Evolutionary conservation across 2,113 vertebrate species (phyloP).

Genomic region (Indri indri): DNA sequence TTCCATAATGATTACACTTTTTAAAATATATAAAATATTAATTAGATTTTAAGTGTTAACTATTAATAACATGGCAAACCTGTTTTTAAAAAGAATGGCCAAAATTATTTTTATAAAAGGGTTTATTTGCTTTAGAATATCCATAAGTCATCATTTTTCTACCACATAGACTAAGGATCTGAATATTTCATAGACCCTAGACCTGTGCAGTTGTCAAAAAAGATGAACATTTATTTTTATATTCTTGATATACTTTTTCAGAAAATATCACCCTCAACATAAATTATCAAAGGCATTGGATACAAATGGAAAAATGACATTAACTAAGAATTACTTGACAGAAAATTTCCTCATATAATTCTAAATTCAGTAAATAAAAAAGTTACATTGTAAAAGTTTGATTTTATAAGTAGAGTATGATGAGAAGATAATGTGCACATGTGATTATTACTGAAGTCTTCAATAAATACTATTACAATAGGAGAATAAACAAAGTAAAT

Average conservation of each 20-base stretch:
- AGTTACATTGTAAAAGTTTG: neutral
- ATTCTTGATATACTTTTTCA: neutral
- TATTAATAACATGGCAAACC: neutral
- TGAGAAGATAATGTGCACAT: neutral
- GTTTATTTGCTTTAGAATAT: neutral
- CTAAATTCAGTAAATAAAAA: slow-evolving; percentile 24
- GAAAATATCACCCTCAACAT: neutral
- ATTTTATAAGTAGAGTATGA: neutral
- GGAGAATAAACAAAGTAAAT: neutral
- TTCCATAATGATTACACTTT: neutral
- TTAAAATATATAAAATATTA: neutral
- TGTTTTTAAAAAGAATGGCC: neutral
- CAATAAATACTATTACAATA: neutral
- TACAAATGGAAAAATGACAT: neutral
- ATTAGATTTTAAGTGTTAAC: neutral
- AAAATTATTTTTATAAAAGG: slow-evolving; percentile 10
- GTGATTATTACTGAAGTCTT: neutral
- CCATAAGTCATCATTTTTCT: neutral
- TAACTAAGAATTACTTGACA: neutral
- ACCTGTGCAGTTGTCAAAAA: neutral
- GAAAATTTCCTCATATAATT: slow-evolving; percentile 14
- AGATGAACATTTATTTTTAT: neutral
- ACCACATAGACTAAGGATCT: neutral
- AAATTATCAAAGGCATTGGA: slow-evolving; percentile 20
- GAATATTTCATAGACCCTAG: neutral